Conservation (phyloP, 2,797 vertebrate genomes). For the Poecilia velifera region DNA sequence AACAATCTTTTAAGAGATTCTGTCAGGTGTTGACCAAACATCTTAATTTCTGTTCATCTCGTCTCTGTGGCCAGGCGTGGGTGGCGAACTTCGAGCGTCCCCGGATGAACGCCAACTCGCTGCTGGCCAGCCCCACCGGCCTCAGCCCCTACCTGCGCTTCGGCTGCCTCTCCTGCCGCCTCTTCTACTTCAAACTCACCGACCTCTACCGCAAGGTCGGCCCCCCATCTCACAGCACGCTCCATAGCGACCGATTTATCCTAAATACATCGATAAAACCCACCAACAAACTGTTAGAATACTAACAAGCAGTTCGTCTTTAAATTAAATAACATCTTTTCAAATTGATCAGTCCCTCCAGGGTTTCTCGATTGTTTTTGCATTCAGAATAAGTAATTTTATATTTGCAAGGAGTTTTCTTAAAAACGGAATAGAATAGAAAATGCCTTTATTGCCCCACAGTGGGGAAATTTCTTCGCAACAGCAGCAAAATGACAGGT, state of each 20-base stretch:
- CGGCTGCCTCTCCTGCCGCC: slow-evolving; percentile 84
- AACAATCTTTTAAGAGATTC: neutral
- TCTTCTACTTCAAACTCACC: slow-evolving; percentile 85
- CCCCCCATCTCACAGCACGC: neutral
- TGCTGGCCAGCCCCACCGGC: slow-evolving; percentile 83
- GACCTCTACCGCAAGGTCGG: slow-evolving; percentile 82
- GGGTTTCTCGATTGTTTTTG: no score
- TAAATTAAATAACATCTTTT: no score
- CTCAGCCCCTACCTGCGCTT: slow-evolving; percentile 84
- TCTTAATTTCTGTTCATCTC: neutral
- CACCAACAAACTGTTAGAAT: no score
- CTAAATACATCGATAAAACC: no score
- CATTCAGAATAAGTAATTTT: no score
- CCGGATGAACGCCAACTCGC: slow-evolving; percentile 84
- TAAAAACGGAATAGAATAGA: no score
- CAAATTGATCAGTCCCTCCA: no score
- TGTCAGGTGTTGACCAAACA: neutral
- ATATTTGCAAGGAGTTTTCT: no score
- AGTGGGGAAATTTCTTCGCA: no score
- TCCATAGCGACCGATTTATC: neutral
- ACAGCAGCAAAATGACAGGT: no score
- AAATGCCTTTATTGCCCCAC: no score
- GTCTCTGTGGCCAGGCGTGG: slow-evolving; percentile 74
- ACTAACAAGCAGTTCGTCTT: no score
- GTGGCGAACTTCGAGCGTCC: slow-evolving; percentile 85